These are phyloP conservation scores for Clitarchus hookeri DNA, from an alignment of 2,888 invertebrate species.

Conservation along the genomic window DNA sequence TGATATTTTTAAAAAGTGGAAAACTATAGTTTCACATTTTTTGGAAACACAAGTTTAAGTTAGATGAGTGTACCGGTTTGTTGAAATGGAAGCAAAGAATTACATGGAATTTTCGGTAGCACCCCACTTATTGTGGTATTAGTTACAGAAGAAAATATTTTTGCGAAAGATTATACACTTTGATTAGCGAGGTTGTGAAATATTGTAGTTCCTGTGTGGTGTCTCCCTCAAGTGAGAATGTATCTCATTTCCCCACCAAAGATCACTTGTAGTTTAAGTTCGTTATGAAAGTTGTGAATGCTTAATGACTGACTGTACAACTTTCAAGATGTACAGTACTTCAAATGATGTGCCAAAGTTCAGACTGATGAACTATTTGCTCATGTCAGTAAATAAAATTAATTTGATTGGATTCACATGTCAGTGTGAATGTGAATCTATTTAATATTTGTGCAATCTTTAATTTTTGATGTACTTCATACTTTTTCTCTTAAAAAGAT, in stretches of 20 bases:
- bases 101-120: background rate
- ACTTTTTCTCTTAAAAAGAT: background rate
- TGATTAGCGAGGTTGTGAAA: background rate
- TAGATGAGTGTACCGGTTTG: background rate
- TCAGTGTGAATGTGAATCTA: background rate
- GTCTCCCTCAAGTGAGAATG: background rate
- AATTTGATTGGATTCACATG: background rate
- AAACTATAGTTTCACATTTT: background rate
- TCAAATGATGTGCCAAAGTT: background rate
- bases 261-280: background rate
- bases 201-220: background rate
- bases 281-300: background rate
- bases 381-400: background rate
- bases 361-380: constrained; percentile 8
- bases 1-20: background rate
- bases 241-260: background rate
- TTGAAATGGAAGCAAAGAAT: background rate
- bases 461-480: constrained; percentile 14
- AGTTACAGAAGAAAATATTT: background rate
- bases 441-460: background rate
- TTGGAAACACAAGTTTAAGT: background rate
- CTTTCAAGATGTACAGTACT: background rate
- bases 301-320: background rate
- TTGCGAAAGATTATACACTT: constrained; percentile 14
- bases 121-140: constrained; percentile 5